Base-by-base conservation (phyloP, 2,797 vertebrate genomes). In the Chelon labrosus region DNA sequence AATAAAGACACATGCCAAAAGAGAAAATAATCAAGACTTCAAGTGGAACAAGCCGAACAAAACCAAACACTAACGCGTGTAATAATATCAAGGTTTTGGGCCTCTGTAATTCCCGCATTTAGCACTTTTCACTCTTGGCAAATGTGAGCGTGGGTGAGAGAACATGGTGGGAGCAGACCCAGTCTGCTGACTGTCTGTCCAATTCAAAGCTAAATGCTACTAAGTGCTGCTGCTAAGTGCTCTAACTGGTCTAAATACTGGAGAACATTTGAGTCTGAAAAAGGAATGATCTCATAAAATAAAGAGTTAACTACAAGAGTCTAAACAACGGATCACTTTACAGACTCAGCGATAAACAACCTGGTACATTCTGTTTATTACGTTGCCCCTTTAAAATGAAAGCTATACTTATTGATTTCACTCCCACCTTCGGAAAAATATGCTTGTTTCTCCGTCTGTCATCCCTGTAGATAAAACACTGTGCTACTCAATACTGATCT, bases 131-230 rank as follows among this genome's bases (percentile, higher is more conserved):
- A 38, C 77, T 85, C 69, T 76, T 56, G 73, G 72, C 41, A 58
- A 86, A 85, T 75, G 86, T 69, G 84, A 83, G 88, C 53, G 79
- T 90, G 86, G 84, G 81, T 73, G 83, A 78, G 75, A 53, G 75
- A 85, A 65, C 62, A 59, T 56, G 63, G 65, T 62, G 79, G 76
- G 59, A 86, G 75, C 57, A 63, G 64, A 82, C 10, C 80, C 72
- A 44, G 70, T 82, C 74, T 73, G 58, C 42, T 46, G 51, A 70
- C 62, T 71, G 60, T 68, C 73, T 76, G 73, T 83, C 64, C 73
- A 75, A 52, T 35, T 66, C 62, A 60, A 51, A 75, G 61, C 70
- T 54, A 55, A 79, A 83, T 16, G 52, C 31, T 31, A 31, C 31
- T 31, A 31, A 31, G 31, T 35, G 38, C 56, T 61, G 51, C 65